Evolutionary conservation across 2,888 invertebrate species (phyloP), one percentile per base, ranked within the genome.

Genomic region (Dryadula phaetusa): DNA sequence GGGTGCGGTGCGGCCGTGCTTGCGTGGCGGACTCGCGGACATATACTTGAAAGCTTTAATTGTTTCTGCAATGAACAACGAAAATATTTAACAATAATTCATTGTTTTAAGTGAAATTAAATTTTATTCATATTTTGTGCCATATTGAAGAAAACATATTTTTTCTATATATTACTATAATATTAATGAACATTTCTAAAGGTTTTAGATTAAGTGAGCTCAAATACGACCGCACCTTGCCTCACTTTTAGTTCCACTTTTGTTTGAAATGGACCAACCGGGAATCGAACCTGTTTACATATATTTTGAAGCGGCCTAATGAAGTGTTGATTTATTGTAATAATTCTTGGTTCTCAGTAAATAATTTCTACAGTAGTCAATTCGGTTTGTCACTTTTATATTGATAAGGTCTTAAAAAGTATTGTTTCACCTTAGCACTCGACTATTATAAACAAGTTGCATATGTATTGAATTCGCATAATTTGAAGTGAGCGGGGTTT

Each of bases 121-220:
- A 56, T n/a, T 37, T 28, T 46, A 60, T 46, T 46, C 32, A 47
- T 58, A 64, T 64, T 64, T 47, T 40, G 64, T 64, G 64, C 64
- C 64, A 64, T 64, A 64, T 60, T 46, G 18, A 42, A n/a, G 44
- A 28, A 32, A 53, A 16, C 16, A 53, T 32, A 16, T 18, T 34
- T 32, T 53, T 34, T 10, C 12, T 34, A 53, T 53, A 53, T 34
- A 18, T 32, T 53, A 49, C n/a, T 32, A 16, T 60, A 12, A 28
- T 60, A 42, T 20, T 40, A 25, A 42, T 18, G 52, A 16, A 16
- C 8, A 5, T n/a, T 16, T 28, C 16, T 28, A 49, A n/a, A 58
- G 42, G 40, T 28, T 60, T 60, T 42, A 28, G 37, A 37, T 5
- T 60, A 60, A 44, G 60, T 25, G 16, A 58, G 58, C 42, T 42